Evolutionary conservation across 2,888 invertebrate genomes (phyloP).

Genomic region (Chaitophorus viminalis): DNA sequence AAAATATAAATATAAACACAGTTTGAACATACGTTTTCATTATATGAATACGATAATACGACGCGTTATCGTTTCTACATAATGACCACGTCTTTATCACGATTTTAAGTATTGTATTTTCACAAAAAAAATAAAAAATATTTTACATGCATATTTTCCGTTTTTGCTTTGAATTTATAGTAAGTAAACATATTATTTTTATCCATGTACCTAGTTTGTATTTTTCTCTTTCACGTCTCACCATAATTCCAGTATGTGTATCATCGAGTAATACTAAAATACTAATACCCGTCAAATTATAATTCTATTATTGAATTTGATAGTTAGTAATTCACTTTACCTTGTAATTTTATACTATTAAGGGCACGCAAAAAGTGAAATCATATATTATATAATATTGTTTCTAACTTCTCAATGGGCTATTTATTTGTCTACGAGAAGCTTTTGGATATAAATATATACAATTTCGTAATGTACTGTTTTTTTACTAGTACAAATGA

Average conservation of each 20-base stretch:
- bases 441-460: too few relatives aligned
- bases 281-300: too few relatives aligned
- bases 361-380: too few relatives aligned
- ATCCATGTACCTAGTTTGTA: neutral
- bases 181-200: neutral
- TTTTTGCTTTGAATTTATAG: neutral
- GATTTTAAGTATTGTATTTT: neutral
- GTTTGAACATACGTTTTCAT: neutral
- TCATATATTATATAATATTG: too few relatives aligned
- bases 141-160: neutral
- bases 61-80: neutral
- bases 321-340: too few relatives aligned
- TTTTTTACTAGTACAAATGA: too few relatives aligned
- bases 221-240: neutral
- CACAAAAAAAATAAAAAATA: neutral
- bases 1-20: neutral
- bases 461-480: too few relatives aligned
- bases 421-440: too few relatives aligned
- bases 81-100: neutral
- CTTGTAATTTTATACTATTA: too few relatives aligned
- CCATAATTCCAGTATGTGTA: neutral
- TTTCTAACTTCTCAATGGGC: too few relatives aligned
- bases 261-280: too few relatives aligned
- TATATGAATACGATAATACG: neutral
- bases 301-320: too few relatives aligned